Evolutionary conservation across 2,113 vertebrate genomes (phyloP).

Genomic region (Aix galericulata): DNA sequence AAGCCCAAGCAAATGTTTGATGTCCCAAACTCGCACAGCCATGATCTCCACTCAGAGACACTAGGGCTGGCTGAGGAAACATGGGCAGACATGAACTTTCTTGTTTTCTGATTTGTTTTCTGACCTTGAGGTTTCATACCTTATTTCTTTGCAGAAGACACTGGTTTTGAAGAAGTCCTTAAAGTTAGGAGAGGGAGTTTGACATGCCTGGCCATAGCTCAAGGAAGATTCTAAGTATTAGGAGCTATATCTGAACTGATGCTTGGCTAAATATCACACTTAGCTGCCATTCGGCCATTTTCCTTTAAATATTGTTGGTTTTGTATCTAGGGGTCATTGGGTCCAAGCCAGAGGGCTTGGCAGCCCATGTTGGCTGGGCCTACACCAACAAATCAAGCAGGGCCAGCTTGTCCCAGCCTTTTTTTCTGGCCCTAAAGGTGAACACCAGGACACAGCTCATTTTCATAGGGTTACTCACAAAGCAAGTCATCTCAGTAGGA

Average conservation of each 20-base stretch:
- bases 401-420: not conserved
- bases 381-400: not conserved
- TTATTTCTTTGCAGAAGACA: not conserved
- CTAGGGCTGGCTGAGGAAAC: not conserved
- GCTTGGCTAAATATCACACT: not conserved
- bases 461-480: not conserved
- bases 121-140: not conserved
- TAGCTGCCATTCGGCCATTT: not conserved
- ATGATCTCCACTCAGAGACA: not conserved
- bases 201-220: not conserved
- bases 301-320: not conserved
- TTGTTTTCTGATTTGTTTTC: not conserved
- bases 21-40: not conserved
- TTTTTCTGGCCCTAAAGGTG: not conserved
- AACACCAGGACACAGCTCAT: not conserved
- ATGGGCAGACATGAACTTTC: not conserved
- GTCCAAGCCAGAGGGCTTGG: not conserved
- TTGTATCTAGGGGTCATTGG: not conserved
- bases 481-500: not conserved
- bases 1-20: slow-evolving; percentile 23
- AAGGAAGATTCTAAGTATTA: not conserved
- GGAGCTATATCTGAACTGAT: not conserved
- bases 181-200: not conserved
- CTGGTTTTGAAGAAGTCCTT: not conserved
- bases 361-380: not conserved